phyloP scores from a whole-genome alignment of 2,797 vertebrate species.

The Gila robusta region DNA sequence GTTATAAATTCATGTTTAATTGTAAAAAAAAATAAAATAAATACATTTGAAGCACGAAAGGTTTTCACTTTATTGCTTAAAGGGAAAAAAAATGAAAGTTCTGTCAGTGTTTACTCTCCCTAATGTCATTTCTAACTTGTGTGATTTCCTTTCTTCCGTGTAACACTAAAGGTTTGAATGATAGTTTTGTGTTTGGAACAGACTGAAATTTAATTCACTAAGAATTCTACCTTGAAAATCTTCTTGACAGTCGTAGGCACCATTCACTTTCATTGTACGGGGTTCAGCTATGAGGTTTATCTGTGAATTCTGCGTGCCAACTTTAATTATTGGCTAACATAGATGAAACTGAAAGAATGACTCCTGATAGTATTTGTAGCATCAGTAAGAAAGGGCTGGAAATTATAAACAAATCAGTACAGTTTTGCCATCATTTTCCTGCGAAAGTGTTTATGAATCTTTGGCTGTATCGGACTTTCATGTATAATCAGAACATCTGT shows the following conservation, averaged over 20 bases:
- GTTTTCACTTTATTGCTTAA: not conserved
- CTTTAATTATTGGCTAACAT: conserved; percentile 1
- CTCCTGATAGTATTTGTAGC: not conserved
- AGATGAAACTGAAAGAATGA: not conserved
- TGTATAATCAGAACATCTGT: not conserved
- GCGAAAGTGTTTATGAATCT: not conserved
- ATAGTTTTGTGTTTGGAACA: not conserved
- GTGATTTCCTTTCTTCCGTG: not conserved
- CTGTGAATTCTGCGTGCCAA: not conserved
- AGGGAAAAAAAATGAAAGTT: not conserved
- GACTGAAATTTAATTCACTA: not conserved
- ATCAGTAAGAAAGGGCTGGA: not conserved
- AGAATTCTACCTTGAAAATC: not conserved
- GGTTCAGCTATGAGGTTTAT: not conserved
- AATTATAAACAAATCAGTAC: not conserved
- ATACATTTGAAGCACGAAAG: not conserved
- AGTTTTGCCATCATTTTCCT: not conserved
- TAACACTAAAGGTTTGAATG: not conserved
- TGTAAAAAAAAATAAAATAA: not conserved
- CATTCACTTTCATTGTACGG: not conserved
- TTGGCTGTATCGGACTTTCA: not conserved
- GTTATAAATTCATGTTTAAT: conserved; percentile 9
- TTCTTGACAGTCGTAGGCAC: not conserved
- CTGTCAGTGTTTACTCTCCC: not conserved
- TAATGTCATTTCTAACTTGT: not conserved